phyloP scores from a whole-genome alignment of 2,113 vertebrate species.

The Hucho hucho region DNA sequence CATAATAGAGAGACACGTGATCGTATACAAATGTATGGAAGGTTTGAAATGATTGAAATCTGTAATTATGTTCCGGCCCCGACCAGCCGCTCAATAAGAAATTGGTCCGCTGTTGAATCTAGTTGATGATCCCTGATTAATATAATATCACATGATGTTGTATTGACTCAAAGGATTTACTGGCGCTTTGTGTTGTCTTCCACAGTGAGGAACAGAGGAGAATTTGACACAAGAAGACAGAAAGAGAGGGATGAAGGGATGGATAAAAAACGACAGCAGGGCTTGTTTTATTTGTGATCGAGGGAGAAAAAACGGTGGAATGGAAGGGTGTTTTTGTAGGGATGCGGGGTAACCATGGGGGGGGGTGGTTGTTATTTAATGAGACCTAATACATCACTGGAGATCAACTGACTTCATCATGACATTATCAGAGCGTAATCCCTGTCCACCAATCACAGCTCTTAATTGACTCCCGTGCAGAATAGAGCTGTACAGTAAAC shows the following conservation, averaged over 20 bases:
- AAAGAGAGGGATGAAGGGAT: constrained; percentile 20
- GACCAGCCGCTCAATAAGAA: no score
- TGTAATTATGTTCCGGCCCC: no score
- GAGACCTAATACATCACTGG: constrained; percentile 33
- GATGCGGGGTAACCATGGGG: not conserved
- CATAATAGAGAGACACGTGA: no score
- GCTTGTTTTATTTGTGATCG: constrained; percentile 31
- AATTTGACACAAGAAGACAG: constrained; percentile 6
- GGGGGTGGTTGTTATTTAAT: no score
- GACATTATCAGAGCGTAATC: not conserved
- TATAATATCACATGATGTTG: no score
- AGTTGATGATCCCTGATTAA: no score
- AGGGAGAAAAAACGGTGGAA: not conserved
- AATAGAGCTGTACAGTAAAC: constrained; percentile 15
- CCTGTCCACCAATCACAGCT: constrained; percentile 23
- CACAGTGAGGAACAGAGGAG: constrained; percentile 57
- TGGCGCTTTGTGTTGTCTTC: constrained; percentile 4
- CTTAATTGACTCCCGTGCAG: constrained; percentile 44
- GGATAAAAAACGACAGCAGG: constrained; percentile 46
- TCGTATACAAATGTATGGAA: no score
- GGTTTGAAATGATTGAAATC: no score
- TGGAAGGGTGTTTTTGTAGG: no score
- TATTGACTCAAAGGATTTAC: not conserved
- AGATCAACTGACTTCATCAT: constrained; percentile 23
- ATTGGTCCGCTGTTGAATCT: no score